Conservation (phyloP, 2,113 vertebrate genomes). For the Irena cyanogastra region DNA sequence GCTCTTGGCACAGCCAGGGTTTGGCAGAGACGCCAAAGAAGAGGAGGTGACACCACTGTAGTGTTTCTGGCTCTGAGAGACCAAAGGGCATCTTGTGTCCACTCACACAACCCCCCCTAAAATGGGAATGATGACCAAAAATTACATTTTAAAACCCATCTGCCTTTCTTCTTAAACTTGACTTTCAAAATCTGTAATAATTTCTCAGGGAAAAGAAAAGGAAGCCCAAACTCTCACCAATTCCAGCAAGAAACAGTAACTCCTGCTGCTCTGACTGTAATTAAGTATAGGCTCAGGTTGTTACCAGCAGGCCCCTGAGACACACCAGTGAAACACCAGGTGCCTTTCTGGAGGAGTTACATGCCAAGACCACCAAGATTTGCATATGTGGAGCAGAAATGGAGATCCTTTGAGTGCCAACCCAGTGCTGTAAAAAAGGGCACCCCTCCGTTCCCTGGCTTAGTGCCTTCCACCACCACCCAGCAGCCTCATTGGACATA, state of each 20-base stretch:
- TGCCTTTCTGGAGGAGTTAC: neutral
- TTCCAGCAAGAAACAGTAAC: neutral
- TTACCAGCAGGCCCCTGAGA: neutral
- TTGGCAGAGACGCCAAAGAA: neutral
- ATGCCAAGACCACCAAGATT: neutral
- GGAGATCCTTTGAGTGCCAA: neutral
- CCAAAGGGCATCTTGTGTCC: neutral
- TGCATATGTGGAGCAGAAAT: neutral
- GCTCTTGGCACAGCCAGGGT: neutral
- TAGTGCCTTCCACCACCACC: neutral
- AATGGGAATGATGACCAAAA: neutral
- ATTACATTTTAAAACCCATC: neutral
- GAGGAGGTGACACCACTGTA: neutral
- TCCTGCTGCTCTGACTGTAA: neutral
- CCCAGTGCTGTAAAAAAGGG: neutral
- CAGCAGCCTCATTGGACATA: fast-evolving
- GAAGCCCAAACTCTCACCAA: neutral
- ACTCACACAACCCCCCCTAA: neutral
- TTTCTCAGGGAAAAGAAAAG: neutral
- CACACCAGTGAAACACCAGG: neutral
- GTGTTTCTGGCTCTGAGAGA: neutral
- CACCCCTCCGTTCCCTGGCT: neutral
- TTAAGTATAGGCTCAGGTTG: neutral
- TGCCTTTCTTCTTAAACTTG: neutral
- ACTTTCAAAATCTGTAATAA: neutral